Evolutionary conservation across 1,140 invertebrate species (phyloP), one percentile per base, ranked within the genome.

Genomic region (Procambarus clarkii): DNA sequence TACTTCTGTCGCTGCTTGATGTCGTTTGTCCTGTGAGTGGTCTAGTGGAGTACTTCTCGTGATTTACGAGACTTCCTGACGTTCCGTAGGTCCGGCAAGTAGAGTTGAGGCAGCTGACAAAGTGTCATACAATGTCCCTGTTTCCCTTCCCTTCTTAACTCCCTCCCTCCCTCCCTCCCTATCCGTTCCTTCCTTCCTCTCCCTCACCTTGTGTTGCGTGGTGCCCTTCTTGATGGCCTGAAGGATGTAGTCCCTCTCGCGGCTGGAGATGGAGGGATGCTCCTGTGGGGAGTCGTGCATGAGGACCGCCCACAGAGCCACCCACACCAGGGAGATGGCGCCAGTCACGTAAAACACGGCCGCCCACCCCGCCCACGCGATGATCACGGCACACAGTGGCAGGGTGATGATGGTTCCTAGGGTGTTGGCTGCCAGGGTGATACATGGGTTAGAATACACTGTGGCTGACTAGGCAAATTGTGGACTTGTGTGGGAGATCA

Each of bases 331-430:
- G 3, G 97, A 97, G 82, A 97, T 95, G n/a, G 95, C 95, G 92
- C 97, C 97, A 45, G 97, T 98, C 83, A 97, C 95, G 94, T 98
- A 98, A 95, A 98, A 98, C 13, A 97, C 97, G 13, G 96, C 97
- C 88, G 97, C 96, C 97, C 97, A 98, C 3, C 97, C 97, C 74
- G 96, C 94, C 44, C 96, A 95, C 9, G 96, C 96, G 93, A 98
- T 97, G 46, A 98, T 95, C 93, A 96, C 96, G 46, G 97, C 97
- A 93, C 96, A 97, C 64, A 97, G 95, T 8, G 97, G 97, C 96
- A 98, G 96, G 0, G 97, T 97, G 46, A 97, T 95, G 1, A 97
- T 97, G 4, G 97, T 97, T 46, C 97, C 97, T 88, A 98, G 95
- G 0, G 97, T 97, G 50, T 97, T 97, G 2, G 97, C 97, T 97